Evolutionary conservation across 2,888 invertebrate genomes (phyloP).

Genomic region (Sialis fuliginosa): DNA sequence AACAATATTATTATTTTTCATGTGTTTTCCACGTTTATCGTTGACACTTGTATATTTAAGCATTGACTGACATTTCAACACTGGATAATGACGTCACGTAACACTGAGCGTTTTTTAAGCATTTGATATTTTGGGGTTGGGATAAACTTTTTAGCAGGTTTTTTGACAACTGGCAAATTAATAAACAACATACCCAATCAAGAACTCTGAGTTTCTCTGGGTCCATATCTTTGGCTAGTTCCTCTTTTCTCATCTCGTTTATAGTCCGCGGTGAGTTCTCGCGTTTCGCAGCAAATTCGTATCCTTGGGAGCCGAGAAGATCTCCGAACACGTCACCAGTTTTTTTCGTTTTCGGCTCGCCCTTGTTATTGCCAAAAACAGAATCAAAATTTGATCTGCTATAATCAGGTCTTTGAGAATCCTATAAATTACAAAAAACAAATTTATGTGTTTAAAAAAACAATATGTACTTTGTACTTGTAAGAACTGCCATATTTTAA

Average conservation of each 20-base stretch:
- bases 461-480: too few relatives aligned
- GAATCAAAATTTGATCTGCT: slow-evolving; percentile 57
- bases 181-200: slow-evolving; percentile 46
- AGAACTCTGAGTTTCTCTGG: slow-evolving; percentile 71
- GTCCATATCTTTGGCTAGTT: slow-evolving; percentile 74
- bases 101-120: too few relatives aligned
- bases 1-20: too few relatives aligned
- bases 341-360: slow-evolving; percentile 23
- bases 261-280: slow-evolving; percentile 70
- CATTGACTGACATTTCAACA: too few relatives aligned
- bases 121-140: too few relatives aligned
- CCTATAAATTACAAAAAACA: background rate
- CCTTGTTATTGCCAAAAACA: slow-evolving; percentile 17
- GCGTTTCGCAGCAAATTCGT: slow-evolving; percentile 57
- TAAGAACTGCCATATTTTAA: too few relatives aligned
- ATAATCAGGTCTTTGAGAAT: slow-evolving; percentile 27
- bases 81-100: too few relatives aligned
- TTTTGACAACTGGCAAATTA: too few relatives aligned
- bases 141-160: too few relatives aligned
- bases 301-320: slow-evolving; percentile 76
- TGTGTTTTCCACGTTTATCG: too few relatives aligned
- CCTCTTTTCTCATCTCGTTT: slow-evolving; percentile 83
- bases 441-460: too few relatives aligned
- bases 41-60: too few relatives aligned
- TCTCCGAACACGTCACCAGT: slow-evolving; percentile 73